phyloP scores from a whole-genome alignment of 2,797 vertebrate species.

The Notolepis coatsorum region DNA sequence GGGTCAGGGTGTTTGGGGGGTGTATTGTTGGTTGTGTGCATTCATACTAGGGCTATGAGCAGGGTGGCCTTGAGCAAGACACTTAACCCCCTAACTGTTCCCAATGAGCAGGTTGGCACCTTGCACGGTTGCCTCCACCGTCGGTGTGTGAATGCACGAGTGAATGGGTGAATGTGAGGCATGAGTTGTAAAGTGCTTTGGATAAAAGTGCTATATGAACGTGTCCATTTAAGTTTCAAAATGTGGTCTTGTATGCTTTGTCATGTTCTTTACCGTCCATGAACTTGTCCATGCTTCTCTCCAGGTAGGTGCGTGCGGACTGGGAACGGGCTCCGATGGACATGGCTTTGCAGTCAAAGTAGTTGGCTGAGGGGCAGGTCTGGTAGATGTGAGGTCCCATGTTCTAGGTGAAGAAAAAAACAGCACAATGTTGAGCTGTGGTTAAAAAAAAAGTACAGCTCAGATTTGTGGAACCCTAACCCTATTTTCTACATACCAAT shows the following conservation, averaged over 20 bases:
- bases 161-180: neutral
- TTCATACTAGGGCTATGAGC: no score
- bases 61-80: no score
- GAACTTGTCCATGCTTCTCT: constrained; percentile 93
- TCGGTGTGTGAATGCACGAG: neutral
- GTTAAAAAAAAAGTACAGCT: no score
- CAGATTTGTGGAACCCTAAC: no score
- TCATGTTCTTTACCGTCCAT: constrained; percentile 87
- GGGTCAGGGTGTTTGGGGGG: no score
- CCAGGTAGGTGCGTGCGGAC: constrained; percentile 96
- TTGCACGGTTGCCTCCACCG: neutral
- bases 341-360: constrained; percentile 99
- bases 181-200: neutral
- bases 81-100: no score
- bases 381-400: constrained; percentile 99
- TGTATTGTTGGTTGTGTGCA: no score
- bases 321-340: constrained; percentile 97
- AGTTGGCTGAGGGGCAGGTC: constrained; percentile 97
- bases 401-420: constrained; percentile 79
- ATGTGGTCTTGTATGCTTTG: no score
- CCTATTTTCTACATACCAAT: no score
- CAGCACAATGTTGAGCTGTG: neutral
- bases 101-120: no score
- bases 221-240: no score
- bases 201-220: no score